Conservation (phyloP, 2,113 vertebrate genomes). For the Aegotheles bennettii region DNA sequence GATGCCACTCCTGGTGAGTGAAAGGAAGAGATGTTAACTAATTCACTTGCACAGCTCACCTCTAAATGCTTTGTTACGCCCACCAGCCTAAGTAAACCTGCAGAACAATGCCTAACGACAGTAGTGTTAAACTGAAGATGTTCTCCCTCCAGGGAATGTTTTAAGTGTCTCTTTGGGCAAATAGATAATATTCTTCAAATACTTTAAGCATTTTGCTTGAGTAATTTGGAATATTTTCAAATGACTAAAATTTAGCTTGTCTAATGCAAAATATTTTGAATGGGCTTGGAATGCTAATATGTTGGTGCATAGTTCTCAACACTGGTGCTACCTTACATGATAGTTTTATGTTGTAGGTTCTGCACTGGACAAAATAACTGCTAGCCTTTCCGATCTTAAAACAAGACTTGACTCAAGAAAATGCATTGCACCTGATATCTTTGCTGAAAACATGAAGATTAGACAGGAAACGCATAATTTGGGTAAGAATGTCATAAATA, state of each 20-base stretch:
- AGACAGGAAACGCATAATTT: slow-evolving; percentile 92
- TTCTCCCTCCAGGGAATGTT: background rate
- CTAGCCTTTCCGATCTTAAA: slow-evolving; percentile 87
- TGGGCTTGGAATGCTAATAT: background rate
- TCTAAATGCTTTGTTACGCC: too few species aligned
- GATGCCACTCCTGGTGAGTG: slow-evolving; percentile 92
- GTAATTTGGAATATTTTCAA: background rate
- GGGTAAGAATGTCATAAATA: slow-evolving; percentile 70
- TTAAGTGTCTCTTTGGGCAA: background rate
- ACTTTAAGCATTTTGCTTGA: background rate
- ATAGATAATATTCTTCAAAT: background rate
- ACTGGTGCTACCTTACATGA: background rate
- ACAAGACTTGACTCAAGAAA: slow-evolving; percentile 86
- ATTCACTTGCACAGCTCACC: too few species aligned
- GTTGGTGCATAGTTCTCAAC: background rate
- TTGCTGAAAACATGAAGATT: slow-evolving; percentile 91
- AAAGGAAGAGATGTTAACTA: background rate
- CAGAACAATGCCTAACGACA: background rate
- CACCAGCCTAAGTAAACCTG: background rate
- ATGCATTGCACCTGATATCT: slow-evolving; percentile 83
- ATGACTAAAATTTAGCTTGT: background rate
- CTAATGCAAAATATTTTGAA: background rate
- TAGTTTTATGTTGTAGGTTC: slow-evolving; percentile 76
- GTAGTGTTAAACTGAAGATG: background rate
- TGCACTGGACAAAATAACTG: slow-evolving; percentile 86